Evolutionary conservation across 2,888 invertebrate genomes (phyloP), one percentile per base, ranked within the genome.

Genomic region (Temnothorax rugatulus): DNA sequence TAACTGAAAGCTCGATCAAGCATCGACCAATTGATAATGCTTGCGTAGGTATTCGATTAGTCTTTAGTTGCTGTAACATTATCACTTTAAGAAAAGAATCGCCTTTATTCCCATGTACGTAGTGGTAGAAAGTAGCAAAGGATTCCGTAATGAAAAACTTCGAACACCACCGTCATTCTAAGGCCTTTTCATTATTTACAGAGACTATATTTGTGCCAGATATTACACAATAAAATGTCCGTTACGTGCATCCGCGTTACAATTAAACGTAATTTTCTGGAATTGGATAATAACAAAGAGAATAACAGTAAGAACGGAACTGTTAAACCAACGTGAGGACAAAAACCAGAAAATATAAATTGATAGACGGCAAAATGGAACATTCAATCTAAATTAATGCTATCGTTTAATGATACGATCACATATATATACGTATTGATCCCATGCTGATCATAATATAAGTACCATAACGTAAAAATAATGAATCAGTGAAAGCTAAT

Each of bases 401-500:
- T 57, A 57, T 57, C 64, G 25, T 47, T 54, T 18, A 21, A 69
- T 13, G 1, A 34, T 44, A 29, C 13, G 9, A 44, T 77, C 9
- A 11, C 29, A 18, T 25, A 5, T 8, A 11, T n/a, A n/a, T 29
- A 5, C 9, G 34, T 54, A 18, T 21, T 13, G 34, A 68, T 54
- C 18, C 54, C 18, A 47, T 38, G 11, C n/a, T 47, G 34, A 47
- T 38, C 21, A 21, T 21, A 21, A 9, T n/a, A 69, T 34, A n/a
- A 29, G 29, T 29, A 44, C 5, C 29, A 18, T 68, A 77, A 66
- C 25, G n/a, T 77, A 68, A 57, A 47, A 81, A 81, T 81, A 47
- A 71, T 59, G 47, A 15, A 81, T 34, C 13, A 61, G 71, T 71
- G 79, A 81, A 81, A 81, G 79, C 71, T 71, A 59, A 71, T 59